Conservation (phyloP, 2,888 invertebrate genomes). For the Galerucella pusilla region DNA sequence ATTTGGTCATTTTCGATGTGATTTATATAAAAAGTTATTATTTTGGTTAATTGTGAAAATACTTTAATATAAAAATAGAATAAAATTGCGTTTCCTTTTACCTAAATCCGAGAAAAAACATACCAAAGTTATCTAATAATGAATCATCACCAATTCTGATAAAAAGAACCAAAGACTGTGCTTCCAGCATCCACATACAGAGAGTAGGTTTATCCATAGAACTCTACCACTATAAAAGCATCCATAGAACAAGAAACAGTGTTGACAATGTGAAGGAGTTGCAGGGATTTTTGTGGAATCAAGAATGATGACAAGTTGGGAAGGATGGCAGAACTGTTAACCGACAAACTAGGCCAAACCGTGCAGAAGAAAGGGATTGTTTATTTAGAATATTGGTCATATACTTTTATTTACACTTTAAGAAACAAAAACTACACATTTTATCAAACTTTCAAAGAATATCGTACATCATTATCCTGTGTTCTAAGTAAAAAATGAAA, state of each 20-base stretch:
- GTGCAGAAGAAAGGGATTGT: not conserved
- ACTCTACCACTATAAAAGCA: no score
- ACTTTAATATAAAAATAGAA: slow-evolving; percentile 41
- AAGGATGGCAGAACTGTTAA: no score
- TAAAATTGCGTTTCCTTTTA: not conserved
- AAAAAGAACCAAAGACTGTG: no score
- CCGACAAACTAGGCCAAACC: not conserved
- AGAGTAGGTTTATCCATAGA: no score
- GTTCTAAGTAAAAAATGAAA: no score
- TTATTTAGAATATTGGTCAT: not conserved
- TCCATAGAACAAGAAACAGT: no score
- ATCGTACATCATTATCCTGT: not conserved
- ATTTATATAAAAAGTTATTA: slow-evolving; percentile 34
- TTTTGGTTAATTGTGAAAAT: slow-evolving; percentile 42
- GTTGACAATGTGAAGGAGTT: no score
- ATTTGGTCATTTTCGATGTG: slow-evolving; percentile 23
- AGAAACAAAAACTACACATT: slow-evolving; percentile 4
- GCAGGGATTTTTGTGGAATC: no score
- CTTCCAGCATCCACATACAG: no score
- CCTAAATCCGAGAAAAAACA: not conserved
- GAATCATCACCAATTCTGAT: no score
- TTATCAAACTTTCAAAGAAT: not conserved
- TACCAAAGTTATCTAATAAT: no score
- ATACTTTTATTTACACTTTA: slow-evolving; percentile 21
- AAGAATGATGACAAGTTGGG: no score